Evolutionary conservation across 2,113 vertebrate species (phyloP), one percentile per base, ranked within the genome.

Genomic region (Planiliza haematocheilus): DNA sequence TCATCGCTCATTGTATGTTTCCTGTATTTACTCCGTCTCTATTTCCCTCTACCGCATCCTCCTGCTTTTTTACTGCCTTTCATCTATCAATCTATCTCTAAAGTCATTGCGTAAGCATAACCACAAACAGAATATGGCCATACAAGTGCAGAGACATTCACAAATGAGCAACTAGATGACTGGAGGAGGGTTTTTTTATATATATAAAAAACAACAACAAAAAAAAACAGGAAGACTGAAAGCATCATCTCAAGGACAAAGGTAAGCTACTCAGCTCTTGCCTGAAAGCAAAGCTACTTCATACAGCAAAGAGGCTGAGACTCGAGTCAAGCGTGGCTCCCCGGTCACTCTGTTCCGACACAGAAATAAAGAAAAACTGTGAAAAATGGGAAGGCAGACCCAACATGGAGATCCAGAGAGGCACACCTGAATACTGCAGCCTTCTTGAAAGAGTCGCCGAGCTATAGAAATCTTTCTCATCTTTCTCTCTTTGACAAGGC

Each of bases 381-480:
- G 60, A 79, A 83, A 85, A 86, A 85, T 62, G 66, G 64, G 50
- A 74, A 81, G 77, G 62, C 60, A 82, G 84, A 78, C 58, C 79
- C 71, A 79, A 84, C 87, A 89, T 86, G 83, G 82, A 85, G 86
- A 82, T 82, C 62, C 65, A 74, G 67, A 79, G 75, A 66, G 76
- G 72, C 38, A 74, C 76, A 81, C 81, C 82, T 87, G 70, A 87
- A 86, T 79, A 63, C 52, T 12, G 18, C 4, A 73, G 59, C 58
- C 53, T 62, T 71, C 82, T 82, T 88, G 68, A 84, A 89, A 84
- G 82, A 59, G 80, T 46, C 58, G 61, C 65, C 71, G 42, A 52
- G 78, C 75, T 77, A 70, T 77, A 85, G 85, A 89, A 84, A 77
- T 66, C 65, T 79, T 41, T 70, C 74, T 63, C 64, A 62, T 58